Percentiles rank a stretch among this genome's conserved stretches.
Evolutionary conservation across 2,888 invertebrate species (phyloP).

Genomic region (Gnatocerus cornutus): DNA sequence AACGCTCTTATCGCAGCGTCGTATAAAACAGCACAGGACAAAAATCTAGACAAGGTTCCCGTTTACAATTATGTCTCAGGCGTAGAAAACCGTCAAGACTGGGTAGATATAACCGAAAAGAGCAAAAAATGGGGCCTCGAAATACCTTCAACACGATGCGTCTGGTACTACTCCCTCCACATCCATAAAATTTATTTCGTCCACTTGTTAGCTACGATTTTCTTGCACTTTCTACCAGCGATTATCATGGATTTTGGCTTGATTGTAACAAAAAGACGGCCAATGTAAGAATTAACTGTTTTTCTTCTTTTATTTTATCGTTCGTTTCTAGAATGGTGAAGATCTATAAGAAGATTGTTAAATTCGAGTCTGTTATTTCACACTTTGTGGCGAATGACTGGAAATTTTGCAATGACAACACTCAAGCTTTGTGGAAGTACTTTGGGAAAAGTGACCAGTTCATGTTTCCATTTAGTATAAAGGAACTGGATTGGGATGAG

Average conservation of each 20-base stretch:
- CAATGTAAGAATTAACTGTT: slow-evolving; percentile 34
- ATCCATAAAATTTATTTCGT: slow-evolving; percentile 74
- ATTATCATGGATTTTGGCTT: slow-evolving; percentile 74
- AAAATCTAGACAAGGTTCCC: slow-evolving; percentile 14
- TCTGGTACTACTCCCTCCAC: slow-evolving; percentile 80
- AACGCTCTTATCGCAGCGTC: slow-evolving; percentile 82
- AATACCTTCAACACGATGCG: slow-evolving; percentile 76
- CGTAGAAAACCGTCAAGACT: slow-evolving; percentile 35
- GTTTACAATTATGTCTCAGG: slow-evolving; percentile 46
- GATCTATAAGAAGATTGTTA: slow-evolving; percentile 47
- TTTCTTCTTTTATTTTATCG: not conserved
- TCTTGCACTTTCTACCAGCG: slow-evolving; percentile 78
- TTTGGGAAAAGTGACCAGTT: slow-evolving; percentile 69
- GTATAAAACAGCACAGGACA: slow-evolving; percentile 51
- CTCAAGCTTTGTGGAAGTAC: slow-evolving; percentile 73
- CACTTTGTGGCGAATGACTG: slow-evolving; percentile 45
- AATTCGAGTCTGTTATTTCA: slow-evolving; percentile 36
- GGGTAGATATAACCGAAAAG: slow-evolving; percentile 71
- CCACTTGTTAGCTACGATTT: slow-evolving; percentile 76
- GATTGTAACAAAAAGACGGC: slow-evolving; percentile 73
- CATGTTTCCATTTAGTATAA: slow-evolving; percentile 83
- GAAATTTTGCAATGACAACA: slow-evolving; percentile 77
- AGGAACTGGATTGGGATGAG: slow-evolving; percentile 79
- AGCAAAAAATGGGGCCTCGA: slow-evolving; percentile 73
- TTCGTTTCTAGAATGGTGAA: slow-evolving; percentile 44